Base-by-base conservation (phyloP, 2,888 invertebrate genomes). In the Agrochola lychnidis region DNA sequence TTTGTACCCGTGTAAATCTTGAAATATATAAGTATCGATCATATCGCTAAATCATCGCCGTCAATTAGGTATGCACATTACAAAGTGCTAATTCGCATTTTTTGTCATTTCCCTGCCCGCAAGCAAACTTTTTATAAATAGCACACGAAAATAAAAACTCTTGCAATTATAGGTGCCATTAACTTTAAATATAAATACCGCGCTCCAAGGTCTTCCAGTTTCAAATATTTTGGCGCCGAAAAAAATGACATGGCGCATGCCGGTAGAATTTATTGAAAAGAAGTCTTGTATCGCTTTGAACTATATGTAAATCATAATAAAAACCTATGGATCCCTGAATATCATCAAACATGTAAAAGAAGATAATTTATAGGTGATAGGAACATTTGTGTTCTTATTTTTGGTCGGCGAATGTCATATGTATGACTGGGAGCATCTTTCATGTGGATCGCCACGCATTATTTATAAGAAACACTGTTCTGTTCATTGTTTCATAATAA, bases 401-500 rank as follows among this genome's bases (percentile, higher is more conserved):
- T 71, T 78, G 81, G 77, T 68, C 76, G 70, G 71, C 68, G 70
- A 79, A 77, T 70, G 78, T 85, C 78, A 67, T 75, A 57, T 70
- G 77, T 93, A 93, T 91, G 90, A 90, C 91, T 90, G 91, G 89
- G 82, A 87, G 87, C 93, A 94, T 95, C 92, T 93, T 90, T 95
- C 94, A 94, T 92, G 90, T 91, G 83, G 81, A 82, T 86, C 87
- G 91, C 92, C 88, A 92, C 92, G 92, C 92, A 93, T 94, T 94
- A 95, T 95, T 95, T 94, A 95, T 93, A 90, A 92, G 90, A 89
- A 92, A 92, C 93, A 93, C 93, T 92, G 92, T 93, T 95, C 93
- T 92, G 94, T 92, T 95, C 95, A 96, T 96, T 96, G 96, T 96
- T 96, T 95, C 95, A 95, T 94, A 96, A 96, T 95, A 95, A 94